Evolutionary conservation across 2,797 vertebrate species (phyloP).

Genomic region (Pipistrellus kuhlii): DNA sequence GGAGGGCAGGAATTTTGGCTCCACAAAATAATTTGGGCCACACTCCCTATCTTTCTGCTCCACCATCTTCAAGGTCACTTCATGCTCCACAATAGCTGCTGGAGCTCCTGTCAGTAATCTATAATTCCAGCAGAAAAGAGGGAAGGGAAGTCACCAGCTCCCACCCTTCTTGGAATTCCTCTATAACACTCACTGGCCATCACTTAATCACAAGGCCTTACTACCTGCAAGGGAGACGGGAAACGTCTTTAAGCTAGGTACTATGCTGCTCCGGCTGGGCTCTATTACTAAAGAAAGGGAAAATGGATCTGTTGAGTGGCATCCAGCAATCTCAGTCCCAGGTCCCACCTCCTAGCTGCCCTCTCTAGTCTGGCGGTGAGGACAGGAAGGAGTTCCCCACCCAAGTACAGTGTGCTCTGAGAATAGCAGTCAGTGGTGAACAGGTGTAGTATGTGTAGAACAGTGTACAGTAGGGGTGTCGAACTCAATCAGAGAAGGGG

Average conservation of each 20-base stretch:
- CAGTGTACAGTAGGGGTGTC: too few relatives aligned
- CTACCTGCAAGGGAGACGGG: background rate
- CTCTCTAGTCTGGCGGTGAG: background rate
- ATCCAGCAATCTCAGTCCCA: background rate
- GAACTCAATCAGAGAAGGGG: too few relatives aligned
- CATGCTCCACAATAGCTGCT: background rate
- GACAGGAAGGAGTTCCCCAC: background rate
- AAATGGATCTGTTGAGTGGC: background rate
- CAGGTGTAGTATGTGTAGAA: background rate
- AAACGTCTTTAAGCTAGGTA: background rate
- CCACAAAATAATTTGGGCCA: background rate
- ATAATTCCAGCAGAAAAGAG: conserved; percentile 13
- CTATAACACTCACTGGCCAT: background rate
- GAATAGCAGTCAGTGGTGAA: background rate
- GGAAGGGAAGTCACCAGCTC: background rate
- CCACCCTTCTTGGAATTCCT: background rate
- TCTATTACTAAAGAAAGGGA: background rate
- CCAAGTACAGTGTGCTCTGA: background rate
- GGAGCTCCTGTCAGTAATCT: background rate
- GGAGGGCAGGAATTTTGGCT: background rate
- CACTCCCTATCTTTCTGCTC: background rate
- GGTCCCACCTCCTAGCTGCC: background rate
- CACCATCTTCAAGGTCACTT: background rate
- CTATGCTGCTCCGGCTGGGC: background rate
- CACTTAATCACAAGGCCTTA: background rate